A percentile compares a stretch with the other conserved stretches of the same genome.
phyloP scores from a whole-genome alignment of 2,888 invertebrate genomes.

The Dasypogon diadema region DNA sequence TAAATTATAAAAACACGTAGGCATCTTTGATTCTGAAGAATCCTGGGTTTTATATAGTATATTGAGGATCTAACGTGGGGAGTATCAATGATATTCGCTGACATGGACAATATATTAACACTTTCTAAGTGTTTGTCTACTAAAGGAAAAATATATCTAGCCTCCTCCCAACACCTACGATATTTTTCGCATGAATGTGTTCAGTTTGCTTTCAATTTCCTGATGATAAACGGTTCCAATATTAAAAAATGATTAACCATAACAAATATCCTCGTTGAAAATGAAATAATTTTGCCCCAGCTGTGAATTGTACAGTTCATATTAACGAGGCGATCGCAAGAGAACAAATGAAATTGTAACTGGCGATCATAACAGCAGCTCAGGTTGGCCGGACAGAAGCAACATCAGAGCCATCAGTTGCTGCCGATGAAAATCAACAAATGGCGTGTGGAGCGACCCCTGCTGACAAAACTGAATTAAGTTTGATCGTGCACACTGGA shows the following conservation, averaged over 20 bases:
- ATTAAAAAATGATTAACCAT: constrained; percentile 47
- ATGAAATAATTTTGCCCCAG: constrained; percentile 45
- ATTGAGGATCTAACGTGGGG: no score
- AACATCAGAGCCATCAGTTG: constrained; percentile 24
- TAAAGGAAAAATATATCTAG: no score
- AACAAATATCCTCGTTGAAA: constrained; percentile 46
- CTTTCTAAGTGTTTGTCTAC: no score
- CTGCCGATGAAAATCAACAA: constrained; percentile 50
- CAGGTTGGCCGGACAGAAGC: constrained; percentile 41
- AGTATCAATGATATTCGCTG: no score
- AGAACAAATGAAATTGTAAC: constrained; percentile 49
- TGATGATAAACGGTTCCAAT: constrained; percentile 43
- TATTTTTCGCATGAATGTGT: no score
- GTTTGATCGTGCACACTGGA: constrained; percentile 42
- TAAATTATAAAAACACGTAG: no score
- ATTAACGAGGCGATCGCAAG: constrained; percentile 18
- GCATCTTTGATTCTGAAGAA: no score
- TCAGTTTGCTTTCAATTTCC: background rate
- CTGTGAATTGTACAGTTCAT: constrained; percentile 22
- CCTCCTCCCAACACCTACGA: no score
- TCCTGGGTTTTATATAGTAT: no score
- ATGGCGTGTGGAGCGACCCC: constrained; percentile 52
- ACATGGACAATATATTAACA: no score
- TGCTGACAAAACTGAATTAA: constrained; percentile 53
- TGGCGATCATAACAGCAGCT: constrained; percentile 50